Percentiles rank a stretch among this genome's conserved stretches.
Evolutionary conservation across 2,888 invertebrate species (phyloP).

Genomic region (Macrophya annulata): DNA sequence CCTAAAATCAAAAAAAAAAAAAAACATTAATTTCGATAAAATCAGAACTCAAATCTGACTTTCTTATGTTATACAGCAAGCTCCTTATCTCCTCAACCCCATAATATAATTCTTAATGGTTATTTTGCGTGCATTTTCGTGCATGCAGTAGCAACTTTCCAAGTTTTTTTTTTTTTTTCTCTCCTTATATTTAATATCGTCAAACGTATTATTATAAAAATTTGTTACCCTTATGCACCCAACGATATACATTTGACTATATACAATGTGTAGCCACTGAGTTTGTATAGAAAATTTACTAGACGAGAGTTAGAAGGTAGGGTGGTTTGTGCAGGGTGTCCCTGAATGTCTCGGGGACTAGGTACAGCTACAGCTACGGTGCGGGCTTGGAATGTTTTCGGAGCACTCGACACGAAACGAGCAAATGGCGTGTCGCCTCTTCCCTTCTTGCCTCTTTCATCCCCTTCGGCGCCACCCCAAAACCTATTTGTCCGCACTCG

Average conservation of each 20-base stretch:
- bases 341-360: constrained; percentile 35
- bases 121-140: constrained; percentile 12
- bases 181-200: background rate
- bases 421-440: constrained; percentile 44
- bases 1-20: background rate
- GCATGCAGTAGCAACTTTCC: background rate
- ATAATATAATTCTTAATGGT: background rate
- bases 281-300: background rate
- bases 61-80: background rate
- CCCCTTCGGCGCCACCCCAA: constrained; percentile 32
- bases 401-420: constrained; percentile 44
- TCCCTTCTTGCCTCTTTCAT: constrained; percentile 10
- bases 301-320: background rate
- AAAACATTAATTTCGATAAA: background rate
- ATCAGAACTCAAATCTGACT: background rate
- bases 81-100: background rate
- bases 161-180: background rate
- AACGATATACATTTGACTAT: background rate
- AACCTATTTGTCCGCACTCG: constrained; percentile 51
- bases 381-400: constrained; percentile 44
- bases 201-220: background rate
- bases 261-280: background rate
- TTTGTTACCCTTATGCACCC: background rate
- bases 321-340: constrained; percentile 41
- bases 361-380: background rate